Base-by-base conservation (phyloP, 2,113 vertebrate species). In the Pseudonaja textilis region DNA sequence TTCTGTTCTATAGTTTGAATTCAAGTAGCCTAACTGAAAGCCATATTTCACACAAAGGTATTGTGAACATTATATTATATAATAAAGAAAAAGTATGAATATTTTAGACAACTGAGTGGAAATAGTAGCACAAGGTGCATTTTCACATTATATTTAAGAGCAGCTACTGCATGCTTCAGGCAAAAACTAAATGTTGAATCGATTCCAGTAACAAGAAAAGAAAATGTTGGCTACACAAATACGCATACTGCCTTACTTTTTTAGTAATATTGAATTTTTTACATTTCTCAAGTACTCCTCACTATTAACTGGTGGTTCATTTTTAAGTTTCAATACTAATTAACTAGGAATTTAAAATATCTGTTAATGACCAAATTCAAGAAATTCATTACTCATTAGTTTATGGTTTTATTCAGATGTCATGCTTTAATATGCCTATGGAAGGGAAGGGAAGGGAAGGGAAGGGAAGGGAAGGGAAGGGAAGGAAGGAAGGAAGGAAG, bases 251-350 rank as follows among this genome's bases (percentile, higher is more conserved):
- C 94, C 96, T 95, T 95, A 52, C 94, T 94, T 96, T 91, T 95
- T 97, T 97, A 96, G 86, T 91, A 95, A 95, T 96, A 94, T 96
- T 95, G 94, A 94, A 18, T 95, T 96, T 96, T 90, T 95, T 94
- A 89, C 91, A 86, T 96, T 97, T 96, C 94, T 96, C n/a, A 94
- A 93, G 88, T 50, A 50, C 47, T 50, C 47, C 47, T 50, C 47
- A 50, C 47, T 52, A 52, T 52, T 95, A 96, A 87, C 92, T 96
- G 88, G 85, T 90, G 47, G 29, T 89, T 97, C 0, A 11, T 88
- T 93, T 88, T 85, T 94, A 93, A 94, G 29, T 89, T 94, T 93
- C 91, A 96, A 96, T 96, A 92, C 93, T 93, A 95, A 96, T 95
- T 96, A 95, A 95, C 91, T 93, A 11, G 93, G 95, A 93, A 93